Conservation (phyloP, 92 coral and sea anemone genomes). For the Actinernus sp. region DNA sequence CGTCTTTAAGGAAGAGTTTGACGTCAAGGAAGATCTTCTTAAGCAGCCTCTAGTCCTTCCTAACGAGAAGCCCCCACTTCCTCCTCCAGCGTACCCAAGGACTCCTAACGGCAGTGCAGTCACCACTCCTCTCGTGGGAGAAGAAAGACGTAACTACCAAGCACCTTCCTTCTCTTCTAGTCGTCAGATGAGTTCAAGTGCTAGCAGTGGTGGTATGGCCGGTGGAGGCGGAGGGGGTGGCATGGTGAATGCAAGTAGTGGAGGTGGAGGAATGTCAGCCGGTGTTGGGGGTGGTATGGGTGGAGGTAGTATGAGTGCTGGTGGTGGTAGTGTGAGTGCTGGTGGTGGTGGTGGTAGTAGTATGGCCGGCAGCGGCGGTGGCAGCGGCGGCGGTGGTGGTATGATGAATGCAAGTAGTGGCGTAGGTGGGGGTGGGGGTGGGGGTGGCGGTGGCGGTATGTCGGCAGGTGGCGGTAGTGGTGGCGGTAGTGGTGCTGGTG, state of each 20-base stretch:
- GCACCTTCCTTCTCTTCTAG: constrained; percentile 79
- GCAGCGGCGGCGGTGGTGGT: constrained; percentile 1
- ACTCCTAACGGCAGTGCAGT: constrained; percentile 85
- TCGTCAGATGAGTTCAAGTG: constrained; percentile 51
- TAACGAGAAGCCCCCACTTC: constrained; percentile 96
- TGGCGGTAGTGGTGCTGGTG: constrained; percentile 35
- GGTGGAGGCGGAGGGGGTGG: constrained; percentile 39
- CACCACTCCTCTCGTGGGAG: constrained; percentile 69
- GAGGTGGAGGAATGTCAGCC: constrained; percentile 29
- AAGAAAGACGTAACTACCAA: constrained; percentile 75
- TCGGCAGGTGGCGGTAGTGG: constrained; percentile 5
- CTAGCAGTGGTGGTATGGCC: constrained; percentile 37
- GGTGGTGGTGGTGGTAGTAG: constrained; percentile 4
- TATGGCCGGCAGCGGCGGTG: constrained; percentile 8
- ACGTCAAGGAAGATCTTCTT: constrained; percentile 83
- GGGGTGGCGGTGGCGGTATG: constrained; percentile 18
- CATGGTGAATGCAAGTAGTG: constrained; percentile 11
- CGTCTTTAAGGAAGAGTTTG: constrained; percentile 95
- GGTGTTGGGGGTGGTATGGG: constrained; percentile 12
- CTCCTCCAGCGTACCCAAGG: constrained; percentile 93
- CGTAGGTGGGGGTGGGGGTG: constrained; percentile 20
- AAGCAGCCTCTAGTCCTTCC: constrained; percentile 92
- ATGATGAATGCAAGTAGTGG: constrained; percentile 14
- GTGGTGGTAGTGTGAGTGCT: constrained; percentile 22
- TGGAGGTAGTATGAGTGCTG: constrained; percentile 22